phyloP scores from a whole-genome alignment of 2,113 vertebrate genomes.

The Urocynchramus pylzowi region DNA sequence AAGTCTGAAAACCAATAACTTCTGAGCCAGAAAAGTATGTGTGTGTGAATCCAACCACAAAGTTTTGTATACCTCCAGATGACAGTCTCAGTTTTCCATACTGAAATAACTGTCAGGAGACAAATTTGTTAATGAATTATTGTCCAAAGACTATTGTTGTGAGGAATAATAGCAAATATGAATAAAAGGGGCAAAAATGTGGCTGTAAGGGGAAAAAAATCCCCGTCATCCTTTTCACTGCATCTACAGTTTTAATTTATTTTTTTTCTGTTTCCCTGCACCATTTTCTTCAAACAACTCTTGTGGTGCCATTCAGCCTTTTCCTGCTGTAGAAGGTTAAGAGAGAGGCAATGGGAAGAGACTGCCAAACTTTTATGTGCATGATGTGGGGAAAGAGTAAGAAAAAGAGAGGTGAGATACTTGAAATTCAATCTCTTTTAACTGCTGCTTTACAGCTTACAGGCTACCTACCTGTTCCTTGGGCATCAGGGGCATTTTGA shows the following conservation, averaged over 20 bases:
- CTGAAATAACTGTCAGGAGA: neutral
- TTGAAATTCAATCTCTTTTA: neutral
- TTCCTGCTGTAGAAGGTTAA: neutral
- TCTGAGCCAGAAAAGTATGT: neutral
- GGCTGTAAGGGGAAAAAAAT: neutral
- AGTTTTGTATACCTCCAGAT: neutral
- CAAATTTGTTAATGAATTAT: neutral
- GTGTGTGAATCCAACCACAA: neutral
- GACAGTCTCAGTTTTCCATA: neutral
- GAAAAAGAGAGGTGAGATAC: neutral
- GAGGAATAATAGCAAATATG: neutral
- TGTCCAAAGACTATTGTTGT: neutral
- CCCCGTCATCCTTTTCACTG: neutral
- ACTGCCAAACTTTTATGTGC: neutral
- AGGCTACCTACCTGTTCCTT: neutral
- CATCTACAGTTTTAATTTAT: neutral
- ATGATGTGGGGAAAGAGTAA: neutral
- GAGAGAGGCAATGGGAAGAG: neutral
- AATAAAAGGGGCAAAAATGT: neutral
- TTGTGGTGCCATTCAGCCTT: neutral
- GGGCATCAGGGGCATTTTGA: neutral
- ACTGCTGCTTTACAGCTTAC: neutral
- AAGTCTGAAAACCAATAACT: neutral
- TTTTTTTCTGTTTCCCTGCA: neutral
- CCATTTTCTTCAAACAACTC: neutral